Conservation (phyloP, 2,888 invertebrate species). For the Oasisia sp. region DNA sequence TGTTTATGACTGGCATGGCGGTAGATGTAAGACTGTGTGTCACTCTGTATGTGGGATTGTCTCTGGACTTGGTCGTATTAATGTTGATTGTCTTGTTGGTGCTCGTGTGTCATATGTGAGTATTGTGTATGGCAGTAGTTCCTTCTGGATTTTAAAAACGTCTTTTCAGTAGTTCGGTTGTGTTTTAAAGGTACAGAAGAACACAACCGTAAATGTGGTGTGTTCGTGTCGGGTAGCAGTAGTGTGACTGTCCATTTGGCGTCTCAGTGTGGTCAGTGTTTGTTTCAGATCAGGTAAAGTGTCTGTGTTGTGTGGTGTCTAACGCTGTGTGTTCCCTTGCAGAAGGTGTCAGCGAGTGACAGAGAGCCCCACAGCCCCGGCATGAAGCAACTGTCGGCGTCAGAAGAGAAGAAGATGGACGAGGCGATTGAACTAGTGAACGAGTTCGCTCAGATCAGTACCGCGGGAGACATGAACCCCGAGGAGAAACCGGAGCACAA, state of each 20-base stretch:
- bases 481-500: background rate
- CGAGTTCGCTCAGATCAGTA: slow-evolving; percentile 75
- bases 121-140: no score
- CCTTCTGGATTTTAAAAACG: background rate
- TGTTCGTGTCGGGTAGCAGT: background rate
- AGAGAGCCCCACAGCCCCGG: background rate
- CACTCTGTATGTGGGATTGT: background rate
- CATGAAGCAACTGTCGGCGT: slow-evolving; percentile 92
- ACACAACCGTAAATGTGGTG: no score
- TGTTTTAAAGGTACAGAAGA: no score
- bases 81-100: background rate
- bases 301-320: background rate
- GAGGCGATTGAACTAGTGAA: slow-evolving; percentile 93
- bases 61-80: background rate
- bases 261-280: background rate
- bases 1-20: background rate
- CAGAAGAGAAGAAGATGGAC: slow-evolving; percentile 90
- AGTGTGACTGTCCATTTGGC: background rate
- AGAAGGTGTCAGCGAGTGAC: background rate
- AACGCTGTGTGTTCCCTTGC: background rate
- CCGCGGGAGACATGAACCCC: slow-evolving; percentile 20
- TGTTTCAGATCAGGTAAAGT: no score
- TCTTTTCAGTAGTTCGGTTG: no score
- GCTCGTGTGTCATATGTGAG: background rate
- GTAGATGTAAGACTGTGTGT: background rate